A percentile compares a stretch with the other conserved stretches of the same genome.
These are phyloP conservation scores for Egretta garzetta DNA, from an alignment of 2,113 vertebrate genomes.

Conservation along the genomic window DNA sequence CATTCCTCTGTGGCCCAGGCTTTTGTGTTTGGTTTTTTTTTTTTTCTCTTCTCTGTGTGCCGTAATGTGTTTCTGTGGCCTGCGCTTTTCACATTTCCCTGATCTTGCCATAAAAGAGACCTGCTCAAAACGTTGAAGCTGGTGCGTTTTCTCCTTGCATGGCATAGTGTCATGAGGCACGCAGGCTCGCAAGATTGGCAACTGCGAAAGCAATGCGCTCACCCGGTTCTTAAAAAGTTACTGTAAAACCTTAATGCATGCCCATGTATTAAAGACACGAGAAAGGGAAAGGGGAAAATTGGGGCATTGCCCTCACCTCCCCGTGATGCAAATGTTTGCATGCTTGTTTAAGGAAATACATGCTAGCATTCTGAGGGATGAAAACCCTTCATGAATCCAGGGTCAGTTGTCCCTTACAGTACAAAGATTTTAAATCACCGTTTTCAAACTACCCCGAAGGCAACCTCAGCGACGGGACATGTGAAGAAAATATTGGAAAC, in stretches of 20 bases:
- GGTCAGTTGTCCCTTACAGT: not conserved
- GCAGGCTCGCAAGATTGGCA: not conserved
- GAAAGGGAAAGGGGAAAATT: not conserved
- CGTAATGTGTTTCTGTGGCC: not conserved
- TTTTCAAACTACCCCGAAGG: not conserved
- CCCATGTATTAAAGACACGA: not conserved
- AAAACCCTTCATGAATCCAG: not conserved
- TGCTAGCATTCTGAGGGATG: not conserved
- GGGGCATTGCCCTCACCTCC: not conserved
- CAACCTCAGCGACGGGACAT: not conserved
- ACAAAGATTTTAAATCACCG: not conserved
- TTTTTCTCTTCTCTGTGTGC: not conserved
- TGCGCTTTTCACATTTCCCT: not conserved
- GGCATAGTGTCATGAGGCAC: not conserved
- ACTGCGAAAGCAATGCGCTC: rapidly evolving
- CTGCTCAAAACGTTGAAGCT: not conserved
- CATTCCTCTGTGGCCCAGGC: not conserved
- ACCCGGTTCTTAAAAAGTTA: not conserved
- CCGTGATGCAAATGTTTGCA: not conserved
- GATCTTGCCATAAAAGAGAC: not conserved
- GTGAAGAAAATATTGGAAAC: not conserved
- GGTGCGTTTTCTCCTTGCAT: not conserved
- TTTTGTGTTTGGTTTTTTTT: slow-evolving; percentile 7
- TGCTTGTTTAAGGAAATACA: not conserved
- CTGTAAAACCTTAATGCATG: not conserved